Conservation (phyloP, 1,140 invertebrate species). For the Apis dorsata region DNA sequence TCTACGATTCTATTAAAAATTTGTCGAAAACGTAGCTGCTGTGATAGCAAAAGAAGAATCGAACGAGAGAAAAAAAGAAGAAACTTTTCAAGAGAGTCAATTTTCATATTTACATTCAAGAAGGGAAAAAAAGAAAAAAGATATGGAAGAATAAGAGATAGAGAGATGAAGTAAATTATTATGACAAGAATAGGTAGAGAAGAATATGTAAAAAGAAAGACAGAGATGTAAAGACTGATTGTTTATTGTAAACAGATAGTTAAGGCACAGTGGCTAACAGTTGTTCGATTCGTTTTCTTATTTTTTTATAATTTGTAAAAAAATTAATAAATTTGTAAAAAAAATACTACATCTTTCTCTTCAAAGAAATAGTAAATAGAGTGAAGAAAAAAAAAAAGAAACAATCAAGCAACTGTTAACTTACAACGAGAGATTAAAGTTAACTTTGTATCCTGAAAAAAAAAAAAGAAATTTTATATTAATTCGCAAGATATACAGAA, state of each 20-base stretch:
- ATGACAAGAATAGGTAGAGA: constrained; percentile 19
- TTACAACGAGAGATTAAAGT: constrained; percentile 9
- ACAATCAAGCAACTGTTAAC: constrained; percentile 6
- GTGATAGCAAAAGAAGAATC: constrained; percentile 63
- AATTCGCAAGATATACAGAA: not conserved
- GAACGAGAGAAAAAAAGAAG: not conserved
- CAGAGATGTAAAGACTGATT: constrained; percentile 22
- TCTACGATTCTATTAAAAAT: not conserved
- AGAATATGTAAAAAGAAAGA: constrained; percentile 31
- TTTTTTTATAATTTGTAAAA: no score
- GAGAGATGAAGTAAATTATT: not conserved
- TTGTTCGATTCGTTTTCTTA: not conserved
- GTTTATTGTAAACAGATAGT: constrained; percentile 42
- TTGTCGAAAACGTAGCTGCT: constrained; percentile 54
- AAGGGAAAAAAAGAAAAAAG: not conserved
- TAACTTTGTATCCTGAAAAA: constrained; percentile 6
- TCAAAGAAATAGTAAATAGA: not conserved
- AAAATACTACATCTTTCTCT: not conserved
- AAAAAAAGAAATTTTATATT: not conserved
- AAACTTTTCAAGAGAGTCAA: not conserved
- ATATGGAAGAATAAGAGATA: constrained; percentile 15
- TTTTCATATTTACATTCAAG: constrained; percentile 10
- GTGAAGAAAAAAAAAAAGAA: no score
- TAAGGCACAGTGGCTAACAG: not conserved
- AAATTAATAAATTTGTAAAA: no score